These are phyloP conservation scores for Porphyrio hochstetteri DNA, from an alignment of 2,113 vertebrate species.

Conservation along the genomic window DNA sequence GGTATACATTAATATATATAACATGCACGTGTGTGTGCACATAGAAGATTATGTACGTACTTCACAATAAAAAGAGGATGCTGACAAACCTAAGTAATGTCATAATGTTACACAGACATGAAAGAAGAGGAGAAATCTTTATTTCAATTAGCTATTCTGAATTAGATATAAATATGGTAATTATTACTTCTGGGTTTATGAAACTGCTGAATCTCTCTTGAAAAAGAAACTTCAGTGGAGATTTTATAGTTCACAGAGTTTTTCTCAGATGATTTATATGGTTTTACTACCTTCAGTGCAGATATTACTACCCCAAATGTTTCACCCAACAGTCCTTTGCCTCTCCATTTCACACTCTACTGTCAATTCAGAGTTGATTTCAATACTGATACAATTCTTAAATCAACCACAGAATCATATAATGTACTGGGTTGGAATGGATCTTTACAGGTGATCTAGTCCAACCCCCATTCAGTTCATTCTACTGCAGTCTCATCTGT, in stretches of 20 bases:
- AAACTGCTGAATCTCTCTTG: background rate
- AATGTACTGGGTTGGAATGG: no score
- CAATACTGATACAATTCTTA: background rate
- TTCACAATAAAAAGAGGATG: background rate
- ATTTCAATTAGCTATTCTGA: background rate
- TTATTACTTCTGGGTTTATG: background rate
- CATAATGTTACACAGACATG: background rate
- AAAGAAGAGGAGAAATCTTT: background rate
- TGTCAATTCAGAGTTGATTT: background rate
- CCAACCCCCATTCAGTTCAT: background rate
- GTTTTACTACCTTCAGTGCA: background rate
- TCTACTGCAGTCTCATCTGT: background rate
- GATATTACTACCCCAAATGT: background rate
- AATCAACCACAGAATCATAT: no score
- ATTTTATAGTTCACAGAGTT: background rate
- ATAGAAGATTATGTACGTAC: background rate
- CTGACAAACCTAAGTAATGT: background rate
- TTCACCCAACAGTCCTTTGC: background rate
- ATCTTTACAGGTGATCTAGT: no score
- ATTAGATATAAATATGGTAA: background rate
- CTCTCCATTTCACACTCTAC: background rate
- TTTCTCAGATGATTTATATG: background rate
- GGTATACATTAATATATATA: no score
- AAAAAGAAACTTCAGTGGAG: background rate
- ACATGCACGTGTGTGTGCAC: no score